Percentiles rank a stretch among this genome's conserved stretches.
Evolutionary conservation across 2,797 vertebrate genomes (phyloP).

Genomic region (Euthynnus affinis): DNA sequence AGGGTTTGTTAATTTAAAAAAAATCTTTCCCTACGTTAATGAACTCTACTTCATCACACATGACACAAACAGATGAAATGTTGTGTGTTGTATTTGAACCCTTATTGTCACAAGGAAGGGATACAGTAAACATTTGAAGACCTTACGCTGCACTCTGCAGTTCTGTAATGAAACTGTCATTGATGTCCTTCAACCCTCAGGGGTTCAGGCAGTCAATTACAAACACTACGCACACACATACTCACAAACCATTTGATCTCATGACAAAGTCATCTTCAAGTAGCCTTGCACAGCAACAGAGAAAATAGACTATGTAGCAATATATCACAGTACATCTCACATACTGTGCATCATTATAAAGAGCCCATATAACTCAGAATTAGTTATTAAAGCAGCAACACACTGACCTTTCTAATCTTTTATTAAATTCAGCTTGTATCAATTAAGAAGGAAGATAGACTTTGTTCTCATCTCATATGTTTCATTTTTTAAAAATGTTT

Average conservation of each 20-base stretch:
- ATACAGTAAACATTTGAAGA: slow-evolving; percentile 20
- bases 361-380: slow-evolving; percentile 10
- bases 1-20: slow-evolving; percentile 20
- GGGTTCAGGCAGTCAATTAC: slow-evolving; percentile 55
- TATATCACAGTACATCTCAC: neutral
- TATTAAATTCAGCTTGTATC: slow-evolving; percentile 54
- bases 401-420: slow-evolving; percentile 40
- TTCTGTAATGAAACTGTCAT: slow-evolving; percentile 60
- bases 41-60: slow-evolving; percentile 10
- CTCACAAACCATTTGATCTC: slow-evolving; percentile 36
- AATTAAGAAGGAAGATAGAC: slow-evolving; percentile 45
- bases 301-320: neutral
- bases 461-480: slow-evolving; percentile 27
- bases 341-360: slow-evolving; percentile 20
- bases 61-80: slow-evolving; percentile 7
- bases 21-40: slow-evolving; percentile 1
- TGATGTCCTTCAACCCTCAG: slow-evolving; percentile 62
- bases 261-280: slow-evolving; percentile 31
- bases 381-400: slow-evolving; percentile 50
- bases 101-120: slow-evolving; percentile 10
- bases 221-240: slow-evolving; percentile 36
- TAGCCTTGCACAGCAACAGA: neutral
- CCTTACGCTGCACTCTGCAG: slow-evolving; percentile 31
- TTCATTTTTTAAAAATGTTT: neutral
- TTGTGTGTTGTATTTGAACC: slow-evolving; percentile 16